These are phyloP conservation scores for Hydrochoerus hydrochaeris DNA, from an alignment of 2,113 vertebrate species.

Conservation along the genomic window DNA sequence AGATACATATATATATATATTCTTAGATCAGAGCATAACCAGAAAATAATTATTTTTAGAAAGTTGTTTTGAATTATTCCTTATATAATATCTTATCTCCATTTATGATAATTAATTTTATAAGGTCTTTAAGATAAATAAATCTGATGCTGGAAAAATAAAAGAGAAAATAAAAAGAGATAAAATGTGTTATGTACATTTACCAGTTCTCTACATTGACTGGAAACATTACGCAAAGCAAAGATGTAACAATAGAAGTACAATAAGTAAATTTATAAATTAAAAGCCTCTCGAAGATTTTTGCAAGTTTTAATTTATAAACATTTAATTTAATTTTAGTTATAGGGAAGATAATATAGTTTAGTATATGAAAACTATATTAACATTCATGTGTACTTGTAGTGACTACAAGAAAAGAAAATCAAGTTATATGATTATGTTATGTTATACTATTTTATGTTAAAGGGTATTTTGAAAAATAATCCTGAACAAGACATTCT, in stretches of 20 bases:
- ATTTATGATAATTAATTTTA: background rate
- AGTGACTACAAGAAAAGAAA: background rate
- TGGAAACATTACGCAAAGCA: background rate
- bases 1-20: background rate
- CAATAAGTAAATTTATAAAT: background rate
- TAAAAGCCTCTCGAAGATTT: background rate
- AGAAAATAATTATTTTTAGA: conserved; percentile 21
- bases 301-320: too few species aligned
- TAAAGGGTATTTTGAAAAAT: background rate
- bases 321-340: background rate
- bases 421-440: background rate
- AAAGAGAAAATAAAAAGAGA: background rate
- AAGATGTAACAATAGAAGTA: background rate
- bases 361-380: background rate
- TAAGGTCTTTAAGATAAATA: background rate
- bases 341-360: background rate
- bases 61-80: background rate
- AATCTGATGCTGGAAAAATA: background rate
- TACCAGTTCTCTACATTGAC: background rate
- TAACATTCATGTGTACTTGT: background rate
- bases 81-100: background rate
- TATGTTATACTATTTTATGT: too few species aligned
- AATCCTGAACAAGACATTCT: background rate
- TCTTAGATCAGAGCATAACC: background rate
- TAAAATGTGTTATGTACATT: background rate